A percentile compares a stretch with the other conserved stretches of the same genome.
Evolutionary conservation across 2,797 vertebrate genomes (phyloP).

Genomic region (Spea hammondii): DNA sequence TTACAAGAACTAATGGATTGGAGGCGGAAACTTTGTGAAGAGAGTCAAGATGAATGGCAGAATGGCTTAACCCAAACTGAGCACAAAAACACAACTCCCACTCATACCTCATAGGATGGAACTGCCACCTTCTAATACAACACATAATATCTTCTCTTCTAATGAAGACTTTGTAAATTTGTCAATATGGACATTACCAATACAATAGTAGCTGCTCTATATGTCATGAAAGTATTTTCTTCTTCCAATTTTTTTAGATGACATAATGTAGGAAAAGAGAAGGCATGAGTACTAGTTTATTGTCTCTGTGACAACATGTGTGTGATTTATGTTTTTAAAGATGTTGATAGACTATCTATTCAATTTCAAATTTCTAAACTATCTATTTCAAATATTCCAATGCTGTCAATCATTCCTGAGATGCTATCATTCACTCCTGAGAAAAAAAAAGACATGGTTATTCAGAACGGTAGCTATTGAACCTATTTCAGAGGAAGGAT

Average conservation of each 20-base stretch:
- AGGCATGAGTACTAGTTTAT: conserved; percentile 49
- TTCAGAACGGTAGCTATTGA: too few relatives aligned
- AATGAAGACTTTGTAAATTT: neutral
- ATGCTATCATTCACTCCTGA: too few relatives aligned
- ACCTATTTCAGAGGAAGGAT: neutral
- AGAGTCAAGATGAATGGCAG: conserved; percentile 72
- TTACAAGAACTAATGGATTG: conserved; percentile 83
- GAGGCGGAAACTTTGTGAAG: conserved; percentile 82
- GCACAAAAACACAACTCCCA: conserved; percentile 70
- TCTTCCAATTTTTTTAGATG: neutral
- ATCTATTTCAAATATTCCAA: conserved; percentile 1
- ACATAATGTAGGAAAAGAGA: conserved; percentile 56
- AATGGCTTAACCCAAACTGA: conserved; percentile 66
- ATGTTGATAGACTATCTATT: conserved; percentile 30
- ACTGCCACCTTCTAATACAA: conserved; percentile 59
- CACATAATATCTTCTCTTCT: neutral
- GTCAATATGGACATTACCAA: neutral
- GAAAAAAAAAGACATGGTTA: too few relatives aligned
- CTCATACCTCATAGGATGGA: conserved; percentile 79
- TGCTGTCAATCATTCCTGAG: neutral
- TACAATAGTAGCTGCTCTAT: conserved; percentile 10
- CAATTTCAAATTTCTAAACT: conserved; percentile 1
- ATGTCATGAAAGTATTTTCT: conserved; percentile 28
- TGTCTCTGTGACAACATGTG: conserved; percentile 1
- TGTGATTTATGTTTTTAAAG: conserved; percentile 29